phyloP scores from a whole-genome alignment of 2,113 vertebrate genomes.

The Perognathus longimembris region DNA sequence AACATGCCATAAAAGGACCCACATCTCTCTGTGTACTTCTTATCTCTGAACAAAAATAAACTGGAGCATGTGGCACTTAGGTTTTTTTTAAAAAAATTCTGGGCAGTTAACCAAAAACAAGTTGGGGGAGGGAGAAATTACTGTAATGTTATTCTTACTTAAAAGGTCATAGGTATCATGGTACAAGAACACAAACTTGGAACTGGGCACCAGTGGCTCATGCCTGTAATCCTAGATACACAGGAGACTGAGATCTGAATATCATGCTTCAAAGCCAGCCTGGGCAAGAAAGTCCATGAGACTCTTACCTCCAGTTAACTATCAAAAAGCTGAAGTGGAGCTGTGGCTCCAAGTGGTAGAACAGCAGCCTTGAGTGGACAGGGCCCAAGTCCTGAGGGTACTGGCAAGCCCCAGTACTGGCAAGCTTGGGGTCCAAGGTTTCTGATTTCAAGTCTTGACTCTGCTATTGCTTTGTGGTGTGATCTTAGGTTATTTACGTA shows the following conservation, averaged over 20 bases:
- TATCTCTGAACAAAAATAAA: slow-evolving; percentile 70
- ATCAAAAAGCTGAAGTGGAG: too few relatives aligned
- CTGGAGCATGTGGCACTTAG: neutral
- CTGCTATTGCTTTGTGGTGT: neutral
- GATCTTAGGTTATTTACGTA: neutral
- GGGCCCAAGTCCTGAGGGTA: neutral
- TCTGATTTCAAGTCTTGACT: neutral
- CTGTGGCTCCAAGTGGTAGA: too few relatives aligned
- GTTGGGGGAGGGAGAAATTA: neutral
- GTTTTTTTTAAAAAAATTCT: slow-evolving; percentile 10
- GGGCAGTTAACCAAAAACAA: slow-evolving; percentile 27
- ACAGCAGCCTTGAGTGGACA: too few relatives aligned
- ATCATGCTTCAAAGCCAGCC: too few relatives aligned
- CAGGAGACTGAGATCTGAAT: too few relatives aligned
- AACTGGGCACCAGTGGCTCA: too few relatives aligned
- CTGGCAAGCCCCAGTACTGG: too few relatives aligned
- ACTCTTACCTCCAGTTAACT: too few relatives aligned
- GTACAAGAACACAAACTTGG: neutral
- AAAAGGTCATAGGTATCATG: neutral
- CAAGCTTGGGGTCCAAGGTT: neutral
- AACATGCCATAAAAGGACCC: slow-evolving; percentile 47
- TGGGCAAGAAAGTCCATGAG: too few relatives aligned
- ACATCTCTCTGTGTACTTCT: neutral
- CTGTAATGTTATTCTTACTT: neutral
- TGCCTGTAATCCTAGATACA: too few relatives aligned